phyloP scores from a whole-genome alignment of 2,797 vertebrate species.

The Poeciliopsis paucimaculata region DNA sequence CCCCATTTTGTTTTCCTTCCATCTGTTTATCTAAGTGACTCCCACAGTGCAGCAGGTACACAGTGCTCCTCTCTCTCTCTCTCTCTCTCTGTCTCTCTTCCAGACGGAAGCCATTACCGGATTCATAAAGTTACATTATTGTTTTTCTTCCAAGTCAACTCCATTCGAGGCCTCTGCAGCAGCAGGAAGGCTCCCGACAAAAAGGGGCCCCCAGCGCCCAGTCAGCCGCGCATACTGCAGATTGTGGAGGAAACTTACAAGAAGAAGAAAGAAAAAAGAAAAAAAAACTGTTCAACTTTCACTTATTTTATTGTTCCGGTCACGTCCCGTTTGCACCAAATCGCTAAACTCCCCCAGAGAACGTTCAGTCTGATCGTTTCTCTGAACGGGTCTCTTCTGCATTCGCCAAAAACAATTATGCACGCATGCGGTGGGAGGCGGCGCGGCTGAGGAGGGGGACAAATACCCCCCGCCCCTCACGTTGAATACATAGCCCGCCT shows the following conservation, averaged over 20 bases:
- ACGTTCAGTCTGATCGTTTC: neutral
- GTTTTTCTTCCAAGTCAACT: neutral
- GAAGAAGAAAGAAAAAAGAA: too few species aligned
- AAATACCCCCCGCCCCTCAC: neutral
- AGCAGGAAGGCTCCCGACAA: conserved; percentile 30
- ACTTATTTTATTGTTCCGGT: neutral
- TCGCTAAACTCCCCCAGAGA: neutral
- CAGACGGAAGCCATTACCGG: conserved; percentile 18
- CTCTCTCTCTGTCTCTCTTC: conserved; percentile 9
- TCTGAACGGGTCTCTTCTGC: neutral
- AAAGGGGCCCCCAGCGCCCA: conserved; percentile 34
- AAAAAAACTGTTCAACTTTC: neutral
- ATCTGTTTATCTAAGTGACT: conserved; percentile 26
- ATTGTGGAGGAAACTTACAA: neutral
- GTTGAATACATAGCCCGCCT: conserved; percentile 6
- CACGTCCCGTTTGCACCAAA: neutral
- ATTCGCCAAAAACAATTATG: conserved; percentile 3
- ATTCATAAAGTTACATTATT: conserved; percentile 1
- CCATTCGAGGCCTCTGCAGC: conserved; percentile 13
- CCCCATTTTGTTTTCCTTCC: conserved; percentile 15
- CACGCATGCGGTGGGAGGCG: neutral
- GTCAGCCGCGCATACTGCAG: conserved; percentile 31
- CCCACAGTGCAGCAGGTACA: conserved; percentile 3
- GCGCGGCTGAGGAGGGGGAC: neutral
- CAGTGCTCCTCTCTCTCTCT: neutral